phyloP scores from a whole-genome alignment of 2,888 invertebrate species.

The Conistra vaccinii region DNA sequence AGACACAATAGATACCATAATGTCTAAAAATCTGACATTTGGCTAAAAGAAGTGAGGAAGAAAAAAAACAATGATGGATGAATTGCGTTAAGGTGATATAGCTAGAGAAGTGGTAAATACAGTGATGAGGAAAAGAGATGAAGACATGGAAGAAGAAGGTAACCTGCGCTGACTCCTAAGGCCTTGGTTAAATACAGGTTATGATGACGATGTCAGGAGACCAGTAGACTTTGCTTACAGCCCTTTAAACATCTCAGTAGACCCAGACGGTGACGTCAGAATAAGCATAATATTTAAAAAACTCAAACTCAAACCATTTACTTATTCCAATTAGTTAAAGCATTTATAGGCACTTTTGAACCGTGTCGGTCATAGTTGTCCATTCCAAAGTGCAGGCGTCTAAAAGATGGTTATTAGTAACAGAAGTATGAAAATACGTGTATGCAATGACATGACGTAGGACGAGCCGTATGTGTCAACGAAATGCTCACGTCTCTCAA shows the following conservation, averaged over 20 bases:
- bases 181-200: neutral
- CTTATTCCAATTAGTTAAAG: neutral
- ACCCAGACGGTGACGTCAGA: neutral
- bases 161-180: too few species aligned
- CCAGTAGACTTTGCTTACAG: neutral
- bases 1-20: too few species aligned
- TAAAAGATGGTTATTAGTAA: neutral
- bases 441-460: neutral
- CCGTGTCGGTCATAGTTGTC: neutral
- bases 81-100: neutral
- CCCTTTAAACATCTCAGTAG: neutral
- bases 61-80: neutral
- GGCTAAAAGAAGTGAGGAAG: neutral
- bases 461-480: too few species aligned
- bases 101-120: neutral
- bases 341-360: neutral
- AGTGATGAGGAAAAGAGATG: too few species aligned
- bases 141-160: neutral
- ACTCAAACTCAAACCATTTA: neutral
- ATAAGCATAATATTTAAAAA: neutral
- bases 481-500: slow-evolving; percentile 1
- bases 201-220: neutral
- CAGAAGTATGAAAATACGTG: neutral
- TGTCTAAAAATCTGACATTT: neutral
- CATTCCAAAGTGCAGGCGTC: neutral